Conservation (phyloP, 2,113 vertebrate genomes). For the Neogobius melanostomus region DNA sequence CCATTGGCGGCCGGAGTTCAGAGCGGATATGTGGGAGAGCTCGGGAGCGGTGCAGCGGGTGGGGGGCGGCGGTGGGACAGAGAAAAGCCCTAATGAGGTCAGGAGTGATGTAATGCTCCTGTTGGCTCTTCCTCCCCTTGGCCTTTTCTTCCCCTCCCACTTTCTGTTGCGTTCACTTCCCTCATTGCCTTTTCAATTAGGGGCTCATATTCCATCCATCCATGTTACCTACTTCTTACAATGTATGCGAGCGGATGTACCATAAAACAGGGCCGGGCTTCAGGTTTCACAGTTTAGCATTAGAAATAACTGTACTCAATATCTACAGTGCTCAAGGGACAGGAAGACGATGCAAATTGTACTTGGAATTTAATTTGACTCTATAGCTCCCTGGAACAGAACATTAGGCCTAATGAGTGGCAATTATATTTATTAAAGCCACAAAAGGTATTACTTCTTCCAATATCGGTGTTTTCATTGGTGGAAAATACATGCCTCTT, state of each 20-base stretch:
- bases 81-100: constrained; percentile 78
- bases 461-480: too few species aligned
- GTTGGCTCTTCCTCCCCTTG: constrained; percentile 62
- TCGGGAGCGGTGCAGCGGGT: constrained; percentile 41
- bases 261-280: constrained; percentile 15
- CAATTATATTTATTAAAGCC: too few species aligned
- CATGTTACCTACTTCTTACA: constrained; percentile 34
- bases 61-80: constrained; percentile 48
- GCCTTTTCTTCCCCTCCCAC: constrained; percentile 59
- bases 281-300: constrained; percentile 4
- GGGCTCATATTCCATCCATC: constrained; percentile 62
- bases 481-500: too few species aligned
- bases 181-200: constrained; percentile 62
- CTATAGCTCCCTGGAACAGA: too few species aligned
- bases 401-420: too few species aligned
- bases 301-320: not conserved
- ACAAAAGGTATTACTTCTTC: too few species aligned
- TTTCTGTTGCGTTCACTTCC: constrained; percentile 59
- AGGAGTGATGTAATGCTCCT: constrained; percentile 77
- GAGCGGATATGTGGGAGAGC: constrained; percentile 48
- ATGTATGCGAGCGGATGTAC: constrained; percentile 27
- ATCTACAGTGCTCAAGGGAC: not conserved
- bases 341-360: not conserved
- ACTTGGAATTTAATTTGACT: not conserved
- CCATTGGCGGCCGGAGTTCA: constrained; percentile 8